phyloP scores from a whole-genome alignment of 2,888 invertebrate species.

The Patella pellucida region DNA sequence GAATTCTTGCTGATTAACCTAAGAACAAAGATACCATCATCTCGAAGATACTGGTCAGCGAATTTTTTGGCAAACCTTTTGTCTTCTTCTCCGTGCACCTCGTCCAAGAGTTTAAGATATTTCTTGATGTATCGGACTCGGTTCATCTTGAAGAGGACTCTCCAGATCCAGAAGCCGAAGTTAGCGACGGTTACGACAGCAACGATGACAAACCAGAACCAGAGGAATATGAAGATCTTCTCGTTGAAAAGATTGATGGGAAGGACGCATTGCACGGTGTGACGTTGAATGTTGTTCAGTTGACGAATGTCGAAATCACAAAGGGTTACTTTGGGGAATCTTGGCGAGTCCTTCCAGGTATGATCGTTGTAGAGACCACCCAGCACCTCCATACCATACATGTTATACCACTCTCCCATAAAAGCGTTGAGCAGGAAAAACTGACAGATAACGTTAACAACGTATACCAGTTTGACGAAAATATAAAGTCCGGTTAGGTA shows the following conservation, averaged over 20 bases:
- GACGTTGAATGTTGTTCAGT: conserved; percentile 60
- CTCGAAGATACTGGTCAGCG: conserved; percentile 59
- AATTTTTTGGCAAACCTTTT: conserved; percentile 59
- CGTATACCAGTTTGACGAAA: conserved; percentile 55
- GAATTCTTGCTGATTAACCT: conserved; percentile 61
- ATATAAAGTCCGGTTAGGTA: conserved; percentile 62
- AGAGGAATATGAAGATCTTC: conserved; percentile 63
- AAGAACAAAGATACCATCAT: conserved; percentile 60
- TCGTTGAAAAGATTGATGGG: conserved; percentile 66
- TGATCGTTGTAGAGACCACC: conserved; percentile 47
- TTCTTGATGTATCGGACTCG: conserved; percentile 59
- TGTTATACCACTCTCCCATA: conserved; percentile 59
- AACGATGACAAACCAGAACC: conserved; percentile 64
- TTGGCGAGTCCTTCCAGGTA: conserved; percentile 52
- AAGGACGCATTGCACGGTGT: conserved; percentile 60
- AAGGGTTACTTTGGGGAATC: conserved; percentile 60
- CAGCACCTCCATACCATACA: conserved; percentile 60
- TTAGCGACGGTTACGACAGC: conserved; percentile 53
- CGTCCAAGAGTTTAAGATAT: conserved; percentile 57
- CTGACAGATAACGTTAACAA: conserved; percentile 57
- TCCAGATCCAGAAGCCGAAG: conserved; percentile 62
- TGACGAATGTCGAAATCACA: conserved; percentile 64
- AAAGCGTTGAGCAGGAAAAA: conserved; percentile 63
- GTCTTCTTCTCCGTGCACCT: conserved; percentile 54
- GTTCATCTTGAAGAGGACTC: conserved; percentile 52